Evolutionary conservation across 2,797 vertebrate species (phyloP).

Genomic region (Triplophysa bombifrons): DNA sequence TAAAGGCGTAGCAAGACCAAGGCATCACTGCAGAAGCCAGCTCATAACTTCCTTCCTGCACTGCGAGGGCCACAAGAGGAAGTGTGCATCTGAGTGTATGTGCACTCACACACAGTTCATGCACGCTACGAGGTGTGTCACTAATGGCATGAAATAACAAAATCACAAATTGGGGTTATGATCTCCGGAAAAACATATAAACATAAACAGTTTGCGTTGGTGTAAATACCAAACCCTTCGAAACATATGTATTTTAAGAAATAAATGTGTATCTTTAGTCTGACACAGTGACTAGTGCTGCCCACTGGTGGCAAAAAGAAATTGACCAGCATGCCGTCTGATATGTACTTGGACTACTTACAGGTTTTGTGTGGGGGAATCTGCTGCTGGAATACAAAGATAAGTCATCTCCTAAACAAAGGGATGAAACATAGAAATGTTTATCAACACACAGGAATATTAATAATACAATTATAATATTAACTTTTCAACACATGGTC

Average conservation of each 20-base stretch:
- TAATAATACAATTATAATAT: no score
- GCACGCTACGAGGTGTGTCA: slow-evolving; percentile 2
- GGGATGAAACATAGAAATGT: slow-evolving; percentile 60
- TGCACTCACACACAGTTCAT: slow-evolving; percentile 23
- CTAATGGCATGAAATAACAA: slow-evolving; percentile 2
- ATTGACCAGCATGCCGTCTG: slow-evolving; percentile 14
- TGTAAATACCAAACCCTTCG: neutral
- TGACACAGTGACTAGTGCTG: slow-evolving; percentile 40
- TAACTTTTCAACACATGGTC: no score
- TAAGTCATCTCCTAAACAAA: slow-evolving; percentile 91
- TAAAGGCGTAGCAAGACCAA: slow-evolving; percentile 42
- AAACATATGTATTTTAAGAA: neutral
- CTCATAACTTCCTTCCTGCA: slow-evolving; percentile 61
- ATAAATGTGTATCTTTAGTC: slow-evolving; percentile 7
- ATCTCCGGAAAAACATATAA: neutral
- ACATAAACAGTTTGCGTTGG: neutral
- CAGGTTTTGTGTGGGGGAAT: slow-evolving; percentile 94
- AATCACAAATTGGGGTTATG: slow-evolving; percentile 3
- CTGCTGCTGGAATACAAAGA: slow-evolving; percentile 92
- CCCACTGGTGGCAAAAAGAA: slow-evolving; percentile 28
- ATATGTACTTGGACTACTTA: slow-evolving; percentile 76
- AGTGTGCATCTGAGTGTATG: slow-evolving; percentile 34
- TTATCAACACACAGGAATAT: neutral
- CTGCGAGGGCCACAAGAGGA: slow-evolving; percentile 49
- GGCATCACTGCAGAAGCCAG: slow-evolving; percentile 45